Evolutionary conservation across 2,797 vertebrate genomes (phyloP), one percentile per base, ranked within the genome.

Genomic region (Galagoides demidoff): DNA sequence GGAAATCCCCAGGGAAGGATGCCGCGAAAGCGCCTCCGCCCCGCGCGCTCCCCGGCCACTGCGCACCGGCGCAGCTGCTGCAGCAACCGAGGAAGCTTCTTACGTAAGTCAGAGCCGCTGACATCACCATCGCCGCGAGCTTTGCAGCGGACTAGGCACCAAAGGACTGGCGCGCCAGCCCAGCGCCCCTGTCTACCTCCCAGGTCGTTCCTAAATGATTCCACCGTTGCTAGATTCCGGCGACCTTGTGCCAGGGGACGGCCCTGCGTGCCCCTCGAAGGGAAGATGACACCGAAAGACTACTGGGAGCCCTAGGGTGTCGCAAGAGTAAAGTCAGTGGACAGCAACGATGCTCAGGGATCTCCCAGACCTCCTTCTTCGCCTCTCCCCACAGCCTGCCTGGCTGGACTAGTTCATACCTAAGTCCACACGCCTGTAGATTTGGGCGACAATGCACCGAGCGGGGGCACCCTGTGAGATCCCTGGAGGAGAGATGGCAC

Each of bases 51-150:
- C 43, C 57, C 8, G 37, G 96, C 93, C 97, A 93, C 97, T 68
- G 77, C 81, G 59, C 96, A 78, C 96, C 63, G 29, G 96, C 90
- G 95, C 96, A 96, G 97, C 97, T 98, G 97, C 98, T 89, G 96
- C 97, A 91, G 96, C 92, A 97, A 97, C 96, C 63, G 63, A 97
- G 96, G 95, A 97, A 97, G 97, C 97, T 98, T 96, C 98, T 98
- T 98, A 98, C 95, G 97, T 98, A 98, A 98, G 98, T 92, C 97
- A 90, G 95, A 98, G 96, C 84, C 98, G 97, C 98, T 98, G 98
- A 98, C 98, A 98, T 98, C 98, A 98, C 98, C 98, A 97, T 97
- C 27, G 86, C 85, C 45, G 49, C 27, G 92, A 97, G 90, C 90
- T 37, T 78, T 73, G 89, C 95, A 95, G 95, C 90, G 16, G 79